A percentile compares a stretch with the other conserved stretches of the same genome.
Evolutionary conservation across 2,888 invertebrate species (phyloP).

Genomic region (Congeria kusceri): DNA sequence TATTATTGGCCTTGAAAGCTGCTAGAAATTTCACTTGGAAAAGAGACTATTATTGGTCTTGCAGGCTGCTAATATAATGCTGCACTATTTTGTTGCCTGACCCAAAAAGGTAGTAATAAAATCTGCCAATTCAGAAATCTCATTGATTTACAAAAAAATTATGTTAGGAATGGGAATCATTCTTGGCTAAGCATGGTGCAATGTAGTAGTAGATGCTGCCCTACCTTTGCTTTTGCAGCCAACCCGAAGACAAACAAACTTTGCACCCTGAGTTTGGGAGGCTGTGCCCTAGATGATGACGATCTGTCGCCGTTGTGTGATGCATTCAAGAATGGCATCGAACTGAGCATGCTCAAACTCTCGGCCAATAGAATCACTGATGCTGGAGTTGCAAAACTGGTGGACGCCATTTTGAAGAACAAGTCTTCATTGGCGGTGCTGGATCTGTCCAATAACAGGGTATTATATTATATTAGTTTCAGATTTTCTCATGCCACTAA

Average conservation of each 20-base stretch:
- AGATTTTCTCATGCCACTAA: background rate
- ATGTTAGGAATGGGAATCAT: too few relatives aligned
- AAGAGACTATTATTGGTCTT: too few relatives aligned
- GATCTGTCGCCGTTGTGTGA: slow-evolving; percentile 72
- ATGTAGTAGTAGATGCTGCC: background rate
- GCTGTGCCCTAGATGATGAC: slow-evolving; percentile 75
- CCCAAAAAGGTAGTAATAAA: too few relatives aligned
- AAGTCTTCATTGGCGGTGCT: slow-evolving; percentile 73
- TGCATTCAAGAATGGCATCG: slow-evolving; percentile 70
- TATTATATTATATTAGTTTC: slow-evolving; percentile 28
- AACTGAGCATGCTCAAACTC: slow-evolving; percentile 78
- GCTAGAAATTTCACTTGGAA: too few relatives aligned
- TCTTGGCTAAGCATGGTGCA: too few relatives aligned
- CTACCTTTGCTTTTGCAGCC: slow-evolving; percentile 43
- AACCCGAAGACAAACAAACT: slow-evolving; percentile 62
- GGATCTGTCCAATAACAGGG: slow-evolving; percentile 78
- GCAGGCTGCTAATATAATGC: too few relatives aligned
- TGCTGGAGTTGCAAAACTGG: slow-evolving; percentile 63
- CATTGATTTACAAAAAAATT: too few relatives aligned
- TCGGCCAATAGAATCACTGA: slow-evolving; percentile 80
- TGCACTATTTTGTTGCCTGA: too few relatives aligned
- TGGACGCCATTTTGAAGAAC: slow-evolving; percentile 67
- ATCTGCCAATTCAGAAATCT: too few relatives aligned
- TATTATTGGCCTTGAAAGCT: too few relatives aligned
- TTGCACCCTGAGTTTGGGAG: slow-evolving; percentile 75